A percentile compares a stretch with the other conserved stretches of the same genome.
phyloP scores from a whole-genome alignment of 2,797 vertebrate genomes.

The Pterois miles region DNA sequence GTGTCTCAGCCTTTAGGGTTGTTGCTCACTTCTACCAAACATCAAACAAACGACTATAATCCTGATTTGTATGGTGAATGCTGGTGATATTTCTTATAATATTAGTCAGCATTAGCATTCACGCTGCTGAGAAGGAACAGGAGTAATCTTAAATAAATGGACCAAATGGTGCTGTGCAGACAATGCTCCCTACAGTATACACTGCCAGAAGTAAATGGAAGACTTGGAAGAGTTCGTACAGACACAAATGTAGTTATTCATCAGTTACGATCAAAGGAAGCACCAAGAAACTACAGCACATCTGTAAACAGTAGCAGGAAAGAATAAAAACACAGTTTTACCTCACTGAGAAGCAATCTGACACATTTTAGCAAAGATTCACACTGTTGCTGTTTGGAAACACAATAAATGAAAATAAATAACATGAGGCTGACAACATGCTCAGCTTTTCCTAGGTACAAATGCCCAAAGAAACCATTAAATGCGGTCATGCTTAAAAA shows the following conservation, averaged over 20 bases:
- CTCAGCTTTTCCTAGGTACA: background rate
- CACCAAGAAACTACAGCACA: background rate
- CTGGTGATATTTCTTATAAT: background rate
- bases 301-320: conserved; percentile 5
- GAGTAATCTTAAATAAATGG: background rate
- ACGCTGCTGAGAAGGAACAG: background rate
- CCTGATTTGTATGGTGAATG: background rate
- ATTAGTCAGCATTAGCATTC: background rate
- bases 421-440: background rate
- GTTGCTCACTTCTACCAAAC: background rate
- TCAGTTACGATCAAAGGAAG: conserved; percentile 12
- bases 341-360: background rate
- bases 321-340: background rate
- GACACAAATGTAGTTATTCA: background rate
- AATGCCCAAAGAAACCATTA: conserved; percentile 25
- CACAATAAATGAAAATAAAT: no score
- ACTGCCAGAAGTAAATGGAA: background rate
- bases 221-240: background rate
- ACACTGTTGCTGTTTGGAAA: background rate
- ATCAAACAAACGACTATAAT: background rate
- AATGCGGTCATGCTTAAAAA: conserved; percentile 27
- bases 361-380: background rate
- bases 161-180: background rate
- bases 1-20: background rate
- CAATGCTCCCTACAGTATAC: background rate